Evolutionary conservation across 2,888 invertebrate genomes (phyloP).

Genomic region (Cheilosia vulpina): DNA sequence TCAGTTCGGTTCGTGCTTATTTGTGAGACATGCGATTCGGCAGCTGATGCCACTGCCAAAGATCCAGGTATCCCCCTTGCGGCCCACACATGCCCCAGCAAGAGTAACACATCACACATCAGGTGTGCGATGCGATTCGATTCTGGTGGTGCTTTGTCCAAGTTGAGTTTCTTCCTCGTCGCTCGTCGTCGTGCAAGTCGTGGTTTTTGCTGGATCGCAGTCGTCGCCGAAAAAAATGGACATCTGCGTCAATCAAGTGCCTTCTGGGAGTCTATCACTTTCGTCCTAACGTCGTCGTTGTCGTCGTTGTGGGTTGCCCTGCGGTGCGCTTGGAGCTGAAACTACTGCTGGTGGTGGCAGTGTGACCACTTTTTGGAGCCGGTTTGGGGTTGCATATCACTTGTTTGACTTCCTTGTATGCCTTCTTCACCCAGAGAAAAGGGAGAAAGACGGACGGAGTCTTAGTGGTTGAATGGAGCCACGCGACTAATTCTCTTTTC

Average conservation of each 20-base stretch:
- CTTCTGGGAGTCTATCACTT: slow-evolving; percentile 73
- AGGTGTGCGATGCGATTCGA: slow-evolving; percentile 71
- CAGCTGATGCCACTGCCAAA: slow-evolving; percentile 61
- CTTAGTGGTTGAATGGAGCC: slow-evolving; percentile 45
- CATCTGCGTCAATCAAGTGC: slow-evolving; percentile 74
- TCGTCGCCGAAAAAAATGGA: slow-evolving; percentile 61
- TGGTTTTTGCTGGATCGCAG: slow-evolving; percentile 22
- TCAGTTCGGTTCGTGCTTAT: slow-evolving; percentile 33
- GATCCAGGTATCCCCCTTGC: slow-evolving; percentile 24
- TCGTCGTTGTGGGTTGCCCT: slow-evolving; percentile 14
- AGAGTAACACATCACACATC: slow-evolving; percentile 66
- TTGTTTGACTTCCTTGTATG: slow-evolving; percentile 61
- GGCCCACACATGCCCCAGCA: slow-evolving; percentile 11
- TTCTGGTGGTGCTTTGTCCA: slow-evolving; percentile 36
- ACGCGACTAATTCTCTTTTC: slow-evolving; percentile 61
- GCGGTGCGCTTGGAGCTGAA: slow-evolving; percentile 14
- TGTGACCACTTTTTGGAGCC: slow-evolving; percentile 56
- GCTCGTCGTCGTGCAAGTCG: neutral
- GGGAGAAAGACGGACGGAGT: slow-evolving; percentile 1
- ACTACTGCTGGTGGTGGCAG: slow-evolving; percentile 31
- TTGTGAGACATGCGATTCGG: slow-evolving; percentile 71
- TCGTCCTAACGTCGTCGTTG: slow-evolving; percentile 57
- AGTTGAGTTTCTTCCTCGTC: neutral
- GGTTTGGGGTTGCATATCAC: slow-evolving; percentile 67
- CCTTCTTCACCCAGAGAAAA: neutral